Evolutionary conservation across 2,888 invertebrate species (phyloP).

Genomic region (Tetrapedia diversipes): DNA sequence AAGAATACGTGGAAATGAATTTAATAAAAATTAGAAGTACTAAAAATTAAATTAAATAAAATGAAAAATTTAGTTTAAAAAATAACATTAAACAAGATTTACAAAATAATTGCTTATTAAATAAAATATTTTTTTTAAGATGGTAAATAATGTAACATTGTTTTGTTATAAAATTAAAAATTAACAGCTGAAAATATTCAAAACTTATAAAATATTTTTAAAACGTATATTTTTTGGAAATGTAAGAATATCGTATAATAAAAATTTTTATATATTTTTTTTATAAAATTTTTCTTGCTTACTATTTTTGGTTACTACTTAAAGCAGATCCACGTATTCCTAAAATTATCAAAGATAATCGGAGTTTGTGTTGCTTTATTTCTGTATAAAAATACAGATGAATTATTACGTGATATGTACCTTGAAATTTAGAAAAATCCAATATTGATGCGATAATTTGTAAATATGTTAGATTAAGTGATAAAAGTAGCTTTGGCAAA

Average conservation of each 20-base stretch:
- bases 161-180: not conserved
- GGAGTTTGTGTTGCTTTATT: conserved; percentile 34
- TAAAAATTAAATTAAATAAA: not conserved
- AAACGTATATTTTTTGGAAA: not conserved
- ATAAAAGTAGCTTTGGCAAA: conserved; percentile 51
- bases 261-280: not conserved
- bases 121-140: conserved; percentile 4
- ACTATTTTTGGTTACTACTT: not conserved
- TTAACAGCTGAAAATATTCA: not conserved
- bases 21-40: not conserved
- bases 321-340: conserved; percentile 45
- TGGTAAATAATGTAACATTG: not conserved
- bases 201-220: conserved; percentile 2
- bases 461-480: conserved; percentile 65
- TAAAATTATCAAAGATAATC: conserved; percentile 15
- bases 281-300: not conserved
- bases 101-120: not conserved
- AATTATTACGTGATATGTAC: conserved; percentile 64
- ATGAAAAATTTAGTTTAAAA: not conserved
- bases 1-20: conserved; percentile 46
- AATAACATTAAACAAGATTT: not conserved
- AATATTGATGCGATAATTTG: conserved; percentile 43
- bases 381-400: conserved; percentile 30
- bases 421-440: conserved; percentile 59
- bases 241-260: not conserved